Evolutionary conservation across 2,797 vertebrate species (phyloP), one percentile per base, ranked within the genome.

Genomic region (Gila robusta): DNA sequence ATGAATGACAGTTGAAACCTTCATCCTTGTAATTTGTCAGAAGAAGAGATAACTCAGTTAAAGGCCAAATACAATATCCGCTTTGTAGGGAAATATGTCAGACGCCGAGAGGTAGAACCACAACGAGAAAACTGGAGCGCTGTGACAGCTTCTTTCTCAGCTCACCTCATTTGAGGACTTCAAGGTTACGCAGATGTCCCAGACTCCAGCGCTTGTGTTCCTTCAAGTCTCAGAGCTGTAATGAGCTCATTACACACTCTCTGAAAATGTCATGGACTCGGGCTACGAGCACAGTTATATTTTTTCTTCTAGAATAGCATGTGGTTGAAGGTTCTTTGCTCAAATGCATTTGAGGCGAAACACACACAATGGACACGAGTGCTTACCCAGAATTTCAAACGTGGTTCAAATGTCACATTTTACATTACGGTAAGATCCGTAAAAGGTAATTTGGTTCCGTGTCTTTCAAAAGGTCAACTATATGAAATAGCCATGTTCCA

Each of bases 131-230:
- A 84, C n/a, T 54, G 23, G 49, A 72, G 21, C 73, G 76, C 49
- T 23, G 59, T 83, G 73, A 88, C 82, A 77, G 54, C 72, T 81
- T 70, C 64, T 72, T 70, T 83, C 64, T 77, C 59, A 41, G 54
- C 77, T 78, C 73, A 71, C 71, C 73, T 90, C 73, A 64, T 90
- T 85, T 72, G 52, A 83, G 81, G 81, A 82, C 81, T 79, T 85
- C 82, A 84, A 87, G 85, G 88, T 89, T 87, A 80, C 82, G 54
- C 74, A 71, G 80, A 86, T 64, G 76, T 83, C 86, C 83, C 76
- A 52, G 76, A 49, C 70, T 52, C 41, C 39, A 67, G 72, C 2
- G 35, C 77, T 64, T 76, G 79, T 44, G 37, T 81, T 82, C 85
- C 85, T 84, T 80, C 41, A 59, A 87, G 83, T 67, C 85, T 90